Percentiles rank a stretch among this genome's conserved stretches.
These are phyloP conservation scores for Cirrhinus mrigala DNA, from an alignment of 2,797 vertebrate genomes.

Conservation along the genomic window DNA sequence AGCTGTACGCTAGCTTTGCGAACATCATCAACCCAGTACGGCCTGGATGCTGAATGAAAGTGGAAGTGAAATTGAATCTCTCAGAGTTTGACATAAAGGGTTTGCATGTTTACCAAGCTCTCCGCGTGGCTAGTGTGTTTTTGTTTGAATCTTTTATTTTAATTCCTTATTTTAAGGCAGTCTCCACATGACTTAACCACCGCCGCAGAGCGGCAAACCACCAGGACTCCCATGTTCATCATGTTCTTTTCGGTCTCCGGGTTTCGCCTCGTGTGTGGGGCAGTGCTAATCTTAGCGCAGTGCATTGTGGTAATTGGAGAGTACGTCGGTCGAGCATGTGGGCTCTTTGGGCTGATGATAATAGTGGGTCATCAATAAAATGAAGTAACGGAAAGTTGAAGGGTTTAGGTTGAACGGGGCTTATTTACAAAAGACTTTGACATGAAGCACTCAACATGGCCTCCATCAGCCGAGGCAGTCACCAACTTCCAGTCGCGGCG, in stretches of 20 bases:
- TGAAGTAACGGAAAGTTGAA: conserved; percentile 64
- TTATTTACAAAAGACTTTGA: conserved; percentile 64
- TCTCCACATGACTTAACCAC: conserved; percentile 71
- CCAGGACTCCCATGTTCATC: conserved; percentile 69
- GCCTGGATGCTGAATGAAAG: background rate
- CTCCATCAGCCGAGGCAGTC: conserved; percentile 25
- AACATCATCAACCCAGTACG: background rate
- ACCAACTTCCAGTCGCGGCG: conserved; percentile 31
- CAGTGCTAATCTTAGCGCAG: conserved; percentile 77
- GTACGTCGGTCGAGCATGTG: conserved; percentile 68
- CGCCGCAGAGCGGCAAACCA: conserved; percentile 68
- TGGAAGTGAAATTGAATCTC: conserved; percentile 38
- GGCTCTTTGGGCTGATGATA: conserved; percentile 71
- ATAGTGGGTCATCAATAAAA: conserved; percentile 76
- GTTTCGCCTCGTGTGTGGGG: conserved; percentile 67
- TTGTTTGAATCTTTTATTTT: conserved; percentile 63
- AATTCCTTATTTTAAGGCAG: conserved; percentile 61
- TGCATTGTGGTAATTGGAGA: conserved; percentile 72
- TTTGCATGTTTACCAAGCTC: conserved; percentile 61
- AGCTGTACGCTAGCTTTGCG: background rate
- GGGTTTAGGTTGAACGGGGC: conserved; percentile 67
- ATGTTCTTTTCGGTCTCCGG: conserved; percentile 64
- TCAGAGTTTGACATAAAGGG: conserved; percentile 42
- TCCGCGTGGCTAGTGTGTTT: conserved; percentile 62
- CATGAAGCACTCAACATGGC: conserved; percentile 38